Base-by-base conservation (phyloP, 2,888 invertebrate species). In the Drosophila anomalata region DNA sequence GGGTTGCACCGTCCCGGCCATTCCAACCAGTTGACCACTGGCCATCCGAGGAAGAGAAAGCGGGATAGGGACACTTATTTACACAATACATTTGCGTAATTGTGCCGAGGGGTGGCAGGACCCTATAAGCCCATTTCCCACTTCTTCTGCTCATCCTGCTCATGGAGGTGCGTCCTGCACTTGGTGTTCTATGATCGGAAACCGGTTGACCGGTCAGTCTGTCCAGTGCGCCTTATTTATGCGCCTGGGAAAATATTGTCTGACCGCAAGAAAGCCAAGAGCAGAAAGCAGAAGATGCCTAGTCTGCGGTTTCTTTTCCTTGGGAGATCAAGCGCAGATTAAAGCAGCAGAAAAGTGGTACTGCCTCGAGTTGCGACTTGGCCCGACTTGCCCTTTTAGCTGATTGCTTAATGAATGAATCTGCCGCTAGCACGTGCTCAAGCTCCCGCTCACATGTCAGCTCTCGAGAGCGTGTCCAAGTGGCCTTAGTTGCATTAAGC, bases 41-140 rank as follows among this genome's bases (percentile, higher is more conserved):
- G 77, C 88, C 83, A 73, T 58, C 52, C 69, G 61, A 42, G 52
- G 62, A 78, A 77, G 75, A 87, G 76, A 68, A 78, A 90, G 69
- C 46, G 29, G 47, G 75, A 69, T 11, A 6, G 41, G 31, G 56
- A 73, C 59, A 65, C 79, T 76, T 87, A 87, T 88, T 88, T 88
- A 80, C 79, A 88, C 89, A 89, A 89, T 86, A 79, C 88, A 84
- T 88, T 89, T 88, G 79, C 85, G 88, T 89, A 89, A 89, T 89
- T 88, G 82, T 88, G 80, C 86, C 39, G 22, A 12, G 53, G 55
- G 55, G 67, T 31, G 29, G 60, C 12, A 39, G 20, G 67, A 57
- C 57, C 46, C 36, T 22, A 57, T 26, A 8, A 26, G 57, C 17
- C 39, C 36, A 26, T 57, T 20, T 39, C 20, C 39, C 12, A 48